Percentiles rank a stretch among this genome's conserved stretches.
Evolutionary conservation across 1,140 invertebrate genomes (phyloP).

Genomic region (Dreissena rostriformis): DNA sequence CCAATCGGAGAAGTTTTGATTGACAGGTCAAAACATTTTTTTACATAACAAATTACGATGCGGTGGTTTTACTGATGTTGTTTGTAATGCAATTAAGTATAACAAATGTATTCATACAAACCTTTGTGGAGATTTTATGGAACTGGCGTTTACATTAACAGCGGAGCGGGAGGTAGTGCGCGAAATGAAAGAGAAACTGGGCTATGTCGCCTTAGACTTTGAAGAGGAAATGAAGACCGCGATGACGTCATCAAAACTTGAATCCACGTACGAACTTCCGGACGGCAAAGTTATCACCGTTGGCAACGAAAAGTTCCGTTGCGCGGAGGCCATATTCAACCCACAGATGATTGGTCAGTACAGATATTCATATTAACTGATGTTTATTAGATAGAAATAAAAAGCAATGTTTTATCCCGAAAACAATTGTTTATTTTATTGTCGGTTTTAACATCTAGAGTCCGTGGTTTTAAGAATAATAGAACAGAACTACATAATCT

Average conservation of each 20-base stretch:
- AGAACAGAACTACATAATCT: too few species aligned
- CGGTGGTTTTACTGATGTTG: too few species aligned
- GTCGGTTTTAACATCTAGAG: too few species aligned
- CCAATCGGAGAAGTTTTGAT: too few species aligned
- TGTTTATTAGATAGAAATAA: neutral
- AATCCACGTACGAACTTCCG: slow-evolving; percentile 81
- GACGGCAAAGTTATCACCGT: slow-evolving; percentile 84
- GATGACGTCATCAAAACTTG: slow-evolving; percentile 83
- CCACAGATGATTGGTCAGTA: slow-evolving; percentile 69
- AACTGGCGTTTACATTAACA: too few species aligned
- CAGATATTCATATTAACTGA: neutral
- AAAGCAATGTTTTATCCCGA: neutral
- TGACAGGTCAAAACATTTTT: too few species aligned
- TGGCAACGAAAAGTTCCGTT: slow-evolving; percentile 79
- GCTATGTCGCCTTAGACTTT: slow-evolving; percentile 78
- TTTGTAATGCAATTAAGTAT: too few species aligned
- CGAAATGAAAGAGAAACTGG: slow-evolving; percentile 89
- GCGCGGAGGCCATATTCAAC: slow-evolving; percentile 87
- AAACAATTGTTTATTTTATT: neutral
- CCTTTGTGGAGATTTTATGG: too few species aligned
- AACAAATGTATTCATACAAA: too few species aligned
- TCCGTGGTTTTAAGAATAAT: too few species aligned
- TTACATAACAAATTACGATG: too few species aligned
- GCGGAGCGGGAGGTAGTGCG: slow-evolving; percentile 95
- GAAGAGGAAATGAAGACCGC: slow-evolving; percentile 97